A percentile compares a stretch with the other conserved stretches of the same genome.
phyloP scores from a whole-genome alignment of 2,888 invertebrate species.

The Chirona hameri region DNA sequence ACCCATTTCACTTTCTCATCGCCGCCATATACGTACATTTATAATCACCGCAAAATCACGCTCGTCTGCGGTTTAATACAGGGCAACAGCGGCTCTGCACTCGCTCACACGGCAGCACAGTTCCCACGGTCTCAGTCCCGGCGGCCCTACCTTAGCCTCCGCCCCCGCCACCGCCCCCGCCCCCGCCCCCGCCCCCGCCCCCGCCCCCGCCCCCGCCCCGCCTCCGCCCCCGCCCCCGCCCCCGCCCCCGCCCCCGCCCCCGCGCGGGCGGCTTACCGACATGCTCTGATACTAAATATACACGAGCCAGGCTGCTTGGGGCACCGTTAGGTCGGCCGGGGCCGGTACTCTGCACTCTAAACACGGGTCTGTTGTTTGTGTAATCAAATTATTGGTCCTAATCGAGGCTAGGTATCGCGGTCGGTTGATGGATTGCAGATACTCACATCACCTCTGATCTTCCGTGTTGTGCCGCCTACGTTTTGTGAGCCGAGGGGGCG shows the following conservation, averaged over 20 bases:
- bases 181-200: not conserved
- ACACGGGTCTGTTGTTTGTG: not conserved
- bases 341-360: constrained; percentile 25
- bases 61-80: too few species aligned
- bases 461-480: too few species aligned
- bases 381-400: constrained; percentile 36
- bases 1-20: too few species aligned
- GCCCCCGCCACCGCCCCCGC: too few species aligned
- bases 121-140: constrained; percentile 23
- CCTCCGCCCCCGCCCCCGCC: too few species aligned
- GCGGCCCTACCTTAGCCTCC: not conserved
- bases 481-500: too few species aligned
- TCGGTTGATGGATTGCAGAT: not conserved
- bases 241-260: not conserved
- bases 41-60: too few species aligned
- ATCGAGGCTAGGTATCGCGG: constrained; percentile 39
- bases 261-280: not conserved
- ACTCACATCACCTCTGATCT: not conserved
- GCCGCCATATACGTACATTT: too few species aligned
- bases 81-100: too few species aligned
- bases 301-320: not conserved
- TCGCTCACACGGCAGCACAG: too few species aligned
- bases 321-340: not conserved
- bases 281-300: not conserved
- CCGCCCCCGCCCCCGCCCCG: too few species aligned